Conservation (phyloP, 2,888 invertebrate species). For the Magallana nippona region DNA sequence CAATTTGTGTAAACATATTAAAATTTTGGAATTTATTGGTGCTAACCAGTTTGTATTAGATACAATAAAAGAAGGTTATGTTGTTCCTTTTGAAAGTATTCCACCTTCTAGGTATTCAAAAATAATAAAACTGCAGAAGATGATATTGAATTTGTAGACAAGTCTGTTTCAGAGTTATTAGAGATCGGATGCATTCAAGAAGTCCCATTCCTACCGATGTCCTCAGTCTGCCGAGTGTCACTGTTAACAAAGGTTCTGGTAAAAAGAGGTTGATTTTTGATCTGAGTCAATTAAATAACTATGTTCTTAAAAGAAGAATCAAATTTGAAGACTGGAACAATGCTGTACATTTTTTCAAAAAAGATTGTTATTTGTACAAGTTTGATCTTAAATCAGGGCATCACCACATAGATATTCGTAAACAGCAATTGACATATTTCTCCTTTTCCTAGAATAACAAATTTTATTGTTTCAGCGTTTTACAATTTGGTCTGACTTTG, state of each 20-base stretch:
- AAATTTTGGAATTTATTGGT: constrained; percentile 38
- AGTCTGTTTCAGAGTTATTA: constrained; percentile 34
- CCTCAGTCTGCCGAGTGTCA: constrained; percentile 35
- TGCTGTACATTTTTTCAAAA: background rate
- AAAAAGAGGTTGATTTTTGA: constrained; percentile 48
- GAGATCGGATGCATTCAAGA: constrained; percentile 34
- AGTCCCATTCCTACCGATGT: constrained; percentile 40
- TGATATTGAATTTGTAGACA: constrained; percentile 29
- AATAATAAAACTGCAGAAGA: constrained; percentile 33
- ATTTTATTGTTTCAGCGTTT: background rate
- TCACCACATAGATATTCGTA: background rate
- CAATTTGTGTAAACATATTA: background rate
- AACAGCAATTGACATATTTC: background rate
- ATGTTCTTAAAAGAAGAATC: background rate
- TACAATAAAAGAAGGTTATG: constrained; percentile 30
- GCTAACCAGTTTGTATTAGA: constrained; percentile 28
- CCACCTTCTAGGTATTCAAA: constrained; percentile 30
- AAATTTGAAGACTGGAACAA: background rate
- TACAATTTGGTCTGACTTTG: background rate
- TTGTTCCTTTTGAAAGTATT: constrained; percentile 31
- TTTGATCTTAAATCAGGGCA: background rate
- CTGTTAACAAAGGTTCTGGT: constrained; percentile 30
- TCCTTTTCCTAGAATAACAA: background rate
- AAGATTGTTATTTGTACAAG: background rate
- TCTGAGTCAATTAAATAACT: constrained; percentile 10